Conservation (phyloP, 2,113 vertebrate genomes). For the Paracyprichromis sp. region DNA sequence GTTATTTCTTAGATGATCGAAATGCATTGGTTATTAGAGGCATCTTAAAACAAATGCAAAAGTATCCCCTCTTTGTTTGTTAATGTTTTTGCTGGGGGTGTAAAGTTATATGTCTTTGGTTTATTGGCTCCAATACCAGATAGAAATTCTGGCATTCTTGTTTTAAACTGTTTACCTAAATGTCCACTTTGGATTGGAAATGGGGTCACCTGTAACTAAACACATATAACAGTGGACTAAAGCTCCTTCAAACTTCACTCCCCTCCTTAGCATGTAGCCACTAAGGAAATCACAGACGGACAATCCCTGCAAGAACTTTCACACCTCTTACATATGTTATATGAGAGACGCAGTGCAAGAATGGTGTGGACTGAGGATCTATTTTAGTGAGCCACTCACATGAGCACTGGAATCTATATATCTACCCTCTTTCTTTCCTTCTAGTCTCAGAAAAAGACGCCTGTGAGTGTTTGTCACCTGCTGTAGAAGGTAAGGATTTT, state of each 20-base stretch:
- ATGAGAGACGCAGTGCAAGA: constrained; percentile 18
- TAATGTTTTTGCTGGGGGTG: neutral
- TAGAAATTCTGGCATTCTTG: neutral
- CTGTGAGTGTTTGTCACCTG: neutral
- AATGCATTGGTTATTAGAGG: neutral
- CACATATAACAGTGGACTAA: neutral
- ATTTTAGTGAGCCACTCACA: constrained; percentile 70
- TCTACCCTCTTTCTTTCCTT: constrained; percentile 39
- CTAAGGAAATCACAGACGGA: neutral
- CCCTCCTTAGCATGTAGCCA: neutral
- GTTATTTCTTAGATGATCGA: neutral
- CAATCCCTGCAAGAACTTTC: constrained; percentile 9
- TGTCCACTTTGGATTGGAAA: neutral
- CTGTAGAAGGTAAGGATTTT: constrained; percentile 41
- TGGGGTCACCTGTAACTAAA: neutral
- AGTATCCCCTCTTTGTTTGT: neutral
- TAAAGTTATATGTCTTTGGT: neutral
- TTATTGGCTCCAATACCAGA: neutral
- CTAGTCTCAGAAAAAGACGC: constrained; percentile 31
- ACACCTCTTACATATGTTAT: constrained; percentile 27
- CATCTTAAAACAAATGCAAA: neutral
- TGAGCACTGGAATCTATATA: constrained; percentile 59
- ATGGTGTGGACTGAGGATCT: constrained; percentile 51
- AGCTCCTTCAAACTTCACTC: neutral
- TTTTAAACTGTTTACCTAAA: neutral